Conservation (phyloP, 2,797 vertebrate species). For the Oryzias dopingdopingensis region DNA sequence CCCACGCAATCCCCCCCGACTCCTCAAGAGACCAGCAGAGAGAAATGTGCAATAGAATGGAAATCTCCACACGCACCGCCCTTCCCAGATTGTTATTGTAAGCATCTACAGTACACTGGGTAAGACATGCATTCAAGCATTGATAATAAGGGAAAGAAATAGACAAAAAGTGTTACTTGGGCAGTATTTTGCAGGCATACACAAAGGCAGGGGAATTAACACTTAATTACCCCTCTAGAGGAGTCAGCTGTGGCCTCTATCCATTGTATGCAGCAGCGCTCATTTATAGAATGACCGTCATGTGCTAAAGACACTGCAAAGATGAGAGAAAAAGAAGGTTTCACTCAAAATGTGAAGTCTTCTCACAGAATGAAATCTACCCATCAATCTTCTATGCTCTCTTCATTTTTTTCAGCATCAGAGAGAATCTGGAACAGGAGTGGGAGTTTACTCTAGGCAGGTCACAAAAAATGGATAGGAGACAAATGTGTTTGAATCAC, state of each 20-base stretch:
- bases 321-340: conserved; percentile 10
- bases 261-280: conserved; percentile 34
- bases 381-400: too few relatives aligned
- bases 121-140: conserved; percentile 72
- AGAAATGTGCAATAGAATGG: conserved; percentile 75
- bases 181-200: conserved; percentile 34
- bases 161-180: conserved; percentile 20
- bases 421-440: too few relatives aligned
- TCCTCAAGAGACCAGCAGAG: conserved; percentile 63
- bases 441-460: too few relatives aligned
- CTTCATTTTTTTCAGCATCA: too few relatives aligned
- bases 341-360: conserved; percentile 38
- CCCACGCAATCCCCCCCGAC: conserved; percentile 49
- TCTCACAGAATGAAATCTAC: conserved; percentile 9
- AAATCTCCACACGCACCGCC: conserved; percentile 72
- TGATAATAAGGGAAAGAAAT: conserved; percentile 65
- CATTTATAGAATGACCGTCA: conserved; percentile 33
- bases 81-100: conserved; percentile 70
- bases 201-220: conserved; percentile 34
- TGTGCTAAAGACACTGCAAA: conserved; percentile 13
- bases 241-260: conserved; percentile 18
- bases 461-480: too few relatives aligned
- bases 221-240: conserved; percentile 42
- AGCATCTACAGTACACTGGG: conserved; percentile 76
- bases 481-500: too few relatives aligned